Base-by-base conservation (phyloP, 2,888 invertebrate genomes). In the Eutolmus rufibarbis region DNA sequence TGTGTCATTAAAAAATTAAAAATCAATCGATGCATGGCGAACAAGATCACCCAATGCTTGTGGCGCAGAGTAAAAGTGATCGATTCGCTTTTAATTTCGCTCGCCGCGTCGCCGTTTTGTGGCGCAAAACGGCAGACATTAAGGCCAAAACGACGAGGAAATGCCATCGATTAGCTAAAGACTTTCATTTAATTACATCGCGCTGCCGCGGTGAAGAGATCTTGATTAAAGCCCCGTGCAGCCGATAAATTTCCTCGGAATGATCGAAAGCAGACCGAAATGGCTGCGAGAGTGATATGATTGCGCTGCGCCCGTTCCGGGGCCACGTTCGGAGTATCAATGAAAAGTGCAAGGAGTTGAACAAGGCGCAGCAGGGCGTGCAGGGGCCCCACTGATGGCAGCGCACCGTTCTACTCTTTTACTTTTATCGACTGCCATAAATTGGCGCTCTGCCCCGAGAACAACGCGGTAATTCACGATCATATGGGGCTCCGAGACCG, bases 231-330 rank as follows among this genome's bases (percentile, higher is more conserved):
- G 57, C 34, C 28, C 82, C 37, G 40, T 31, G 56, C 66, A 66
- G 12, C 66, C 66, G 57, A 82, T 82, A 82, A 57, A 66, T 82
- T 82, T 82, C 66, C 82, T 66, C 14, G 34, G 82, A 82, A 82
- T 82, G 56, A 82, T 82, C 82, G 82, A 82, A 82, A 82, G 57
- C 66, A 66, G 57, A 82, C 57, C 66, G 82, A 82, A 82, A 82
- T 82, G 57, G 56, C 66, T 57, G 9, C 23, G 37, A 82, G 28
- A 82, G 51, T 81, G 81, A 81, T 81, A 51, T 37, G 51, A 81
- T 81, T 56, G 56, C 31, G 31, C n/a, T 34, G 31, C 16, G 51
- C 56, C 81, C 81, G 56, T 31, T 81, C 14, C 56, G 56, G 43
- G 43, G 1, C 43, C 43, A 46, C 14, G 82, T 34, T 19, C 56